Evolutionary conservation across 1,140 invertebrate genomes (phyloP), one percentile per base, ranked within the genome.

Genomic region (Danaus plexippus): DNA sequence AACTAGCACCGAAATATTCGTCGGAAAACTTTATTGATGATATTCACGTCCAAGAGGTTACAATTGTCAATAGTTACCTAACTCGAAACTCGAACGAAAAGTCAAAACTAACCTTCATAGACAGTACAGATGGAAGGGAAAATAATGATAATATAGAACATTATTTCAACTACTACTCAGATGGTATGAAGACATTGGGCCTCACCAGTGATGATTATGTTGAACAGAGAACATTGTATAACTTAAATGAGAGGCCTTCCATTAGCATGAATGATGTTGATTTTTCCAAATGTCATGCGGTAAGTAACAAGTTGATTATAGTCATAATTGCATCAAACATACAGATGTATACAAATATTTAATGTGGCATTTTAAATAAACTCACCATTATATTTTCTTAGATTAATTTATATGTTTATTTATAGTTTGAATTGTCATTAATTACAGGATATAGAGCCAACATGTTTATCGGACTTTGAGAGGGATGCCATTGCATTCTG

Each of bases 141-240:
- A 55, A 50, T 52, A 54, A 58, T 53, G 62, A 60, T 46, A 57
- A 60, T 43, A 55, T 66, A 58, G 57, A 59, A 56, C 59, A 66
- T 59, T 58, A 68, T 51, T 50, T 47, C 11, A 59, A 60, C 52
- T 59, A 66, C 12, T 61, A 59, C 44, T 57, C 57, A 32, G 64
- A 73, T 60, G 55, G 71, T 22, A 56, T 77, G 41, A 80, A 73
- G 61, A 57, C 65, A 11, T 59, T 85, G 45, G 64, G 62, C n/a
- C 54, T 78, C n/a, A 86, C 73, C 9, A 67, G 56, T 63, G 83
- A 86, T 72, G 83, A 86, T 59, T 86, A 86, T 51, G 70, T 86
- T 55, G 83, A 86, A 57, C 63, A 71, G 55, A 75, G 55, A 50
- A 54, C 56, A 41, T 57, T 53, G 9, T 62, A 62, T 46, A 56